Conservation (phyloP, 2,113 vertebrate species). For the Coptodon bakossiorum region DNA sequence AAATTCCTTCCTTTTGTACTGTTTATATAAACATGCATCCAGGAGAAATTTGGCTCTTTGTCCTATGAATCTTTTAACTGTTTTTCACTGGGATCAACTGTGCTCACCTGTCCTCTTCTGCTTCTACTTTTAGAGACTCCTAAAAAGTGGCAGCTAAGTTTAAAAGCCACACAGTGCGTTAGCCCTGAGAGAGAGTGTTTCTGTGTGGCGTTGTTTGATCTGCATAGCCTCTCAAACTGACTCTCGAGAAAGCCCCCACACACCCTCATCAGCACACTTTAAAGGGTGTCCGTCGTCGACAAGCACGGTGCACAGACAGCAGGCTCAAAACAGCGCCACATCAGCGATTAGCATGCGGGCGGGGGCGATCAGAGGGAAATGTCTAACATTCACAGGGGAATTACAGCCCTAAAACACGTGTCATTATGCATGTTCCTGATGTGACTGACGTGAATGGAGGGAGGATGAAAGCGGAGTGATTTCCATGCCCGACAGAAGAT, state of each 20-base stretch:
- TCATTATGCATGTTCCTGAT: slow-evolving; percentile 40
- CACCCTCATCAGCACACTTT: background rate
- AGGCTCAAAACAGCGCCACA: background rate
- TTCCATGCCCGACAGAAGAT: slow-evolving; percentile 44
- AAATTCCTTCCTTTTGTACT: background rate
- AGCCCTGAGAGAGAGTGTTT: background rate
- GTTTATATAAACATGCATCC: background rate
- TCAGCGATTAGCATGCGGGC: slow-evolving; percentile 29
- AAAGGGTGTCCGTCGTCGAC: background rate
- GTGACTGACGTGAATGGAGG: slow-evolving; percentile 46
- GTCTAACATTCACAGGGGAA: slow-evolving; percentile 48
- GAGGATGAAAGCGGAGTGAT: slow-evolving; percentile 30
- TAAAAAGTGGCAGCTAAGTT: background rate
- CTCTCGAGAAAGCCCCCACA: background rate
- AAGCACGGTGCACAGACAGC: background rate
- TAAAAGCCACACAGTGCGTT: background rate
- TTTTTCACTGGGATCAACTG: background rate
- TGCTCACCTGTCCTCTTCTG: background rate
- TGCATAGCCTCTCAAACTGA: background rate
- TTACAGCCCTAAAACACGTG: slow-evolving; percentile 39
- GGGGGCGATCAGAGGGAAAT: slow-evolving; percentile 15
- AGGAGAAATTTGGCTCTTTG: background rate
- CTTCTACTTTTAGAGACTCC: background rate
- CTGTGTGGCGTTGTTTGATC: slow-evolving; percentile 12
- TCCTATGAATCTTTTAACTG: background rate